Base-by-base conservation (phyloP, 2,797 vertebrate species). In the Notolabrus celidotus region DNA sequence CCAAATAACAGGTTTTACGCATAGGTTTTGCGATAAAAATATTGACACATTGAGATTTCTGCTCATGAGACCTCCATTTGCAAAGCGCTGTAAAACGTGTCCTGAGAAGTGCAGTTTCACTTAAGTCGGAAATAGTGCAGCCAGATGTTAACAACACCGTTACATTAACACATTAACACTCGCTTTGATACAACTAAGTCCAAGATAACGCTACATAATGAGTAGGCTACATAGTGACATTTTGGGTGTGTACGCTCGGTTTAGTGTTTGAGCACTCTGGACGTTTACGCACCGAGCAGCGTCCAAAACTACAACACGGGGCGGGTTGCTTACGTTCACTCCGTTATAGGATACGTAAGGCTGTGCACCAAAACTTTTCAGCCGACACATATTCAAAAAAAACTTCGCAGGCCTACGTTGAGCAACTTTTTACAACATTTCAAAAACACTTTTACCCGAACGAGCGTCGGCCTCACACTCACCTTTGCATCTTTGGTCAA, bases 401-500 rank as follows among this genome's bases (percentile, higher is more conserved):
- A 52, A 64, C 33, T 4, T 6, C 2, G 2, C 1, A 36, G 12
- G 3, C 34, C 34, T 11, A 20, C 8, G 11, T 0, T 7, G 7
- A 41, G 2, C 12, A 71, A 61, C 22, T 79, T 63, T 52, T 3
- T 5, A 22, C 7, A 12, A 50, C 34, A 20, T 10, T 42, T 16
- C 1, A 12, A 22, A n/a, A 9, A 3, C 34, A 17, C 0, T 61
- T 11, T 51, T 20, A 0, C 7, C 36, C 38, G 20, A 27, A 0
- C 16, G 14, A 0, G 2, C 2, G 0, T 33, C 27, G 46, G 14
- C 16, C 20, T 10, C 1, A 1, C 17, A 74, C 87, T 85, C 73
- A 90, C 89, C 85, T 79, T n/a, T 0, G 41, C 83, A 85, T 82
- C 61, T 27, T 57, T 16, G 31, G 27, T 2, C 29, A 4, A n/a